Percentiles rank a stretch among this genome's conserved stretches.
phyloP scores from a whole-genome alignment of 2,888 invertebrate genomes.

The Gnatocerus cornutus region DNA sequence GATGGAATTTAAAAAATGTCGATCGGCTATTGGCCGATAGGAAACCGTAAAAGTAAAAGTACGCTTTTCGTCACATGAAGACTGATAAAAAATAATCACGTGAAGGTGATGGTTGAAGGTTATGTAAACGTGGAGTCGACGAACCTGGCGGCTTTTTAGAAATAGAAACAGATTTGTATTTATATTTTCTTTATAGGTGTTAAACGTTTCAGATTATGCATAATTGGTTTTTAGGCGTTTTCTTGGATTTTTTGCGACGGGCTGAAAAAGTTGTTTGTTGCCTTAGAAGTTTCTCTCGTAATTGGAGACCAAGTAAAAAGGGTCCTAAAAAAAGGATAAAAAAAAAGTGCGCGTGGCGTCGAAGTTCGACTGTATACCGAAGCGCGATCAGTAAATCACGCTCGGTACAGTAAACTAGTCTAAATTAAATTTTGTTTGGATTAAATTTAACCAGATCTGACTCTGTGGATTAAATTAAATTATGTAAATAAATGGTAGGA shows the following conservation, averaged over 20 bases:
- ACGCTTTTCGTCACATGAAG: slow-evolving; percentile 1
- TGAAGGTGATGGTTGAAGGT: slow-evolving; percentile 3
- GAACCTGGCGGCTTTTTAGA: slow-evolving; percentile 3
- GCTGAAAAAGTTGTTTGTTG: background rate
- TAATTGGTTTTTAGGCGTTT: background rate
- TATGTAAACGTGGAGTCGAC: slow-evolving; percentile 23
- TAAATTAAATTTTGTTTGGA: too few relatives aligned
- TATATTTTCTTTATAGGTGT: background rate
- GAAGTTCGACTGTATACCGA: background rate
- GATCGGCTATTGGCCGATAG: slow-evolving; percentile 14
- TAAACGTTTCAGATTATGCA: background rate
- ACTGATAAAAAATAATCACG: slow-evolving; percentile 1
- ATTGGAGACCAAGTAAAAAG: too few relatives aligned
- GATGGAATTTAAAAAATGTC: slow-evolving; percentile 27
- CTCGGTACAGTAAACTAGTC: too few relatives aligned
- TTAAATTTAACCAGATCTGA: too few relatives aligned
- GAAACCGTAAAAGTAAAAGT: slow-evolving; percentile 37
- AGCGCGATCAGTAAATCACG: too few relatives aligned
- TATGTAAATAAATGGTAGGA: too few relatives aligned
- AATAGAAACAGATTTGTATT: background rate
- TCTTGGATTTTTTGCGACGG: background rate
- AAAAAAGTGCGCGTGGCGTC: too few relatives aligned
- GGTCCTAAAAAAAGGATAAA: too few relatives aligned
- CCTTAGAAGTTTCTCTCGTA: background rate
- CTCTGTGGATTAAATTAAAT: too few relatives aligned